Percentiles rank a stretch among this genome's conserved stretches.
phyloP scores from a whole-genome alignment of 2,888 invertebrate species.

The Belgica antarctica region DNA sequence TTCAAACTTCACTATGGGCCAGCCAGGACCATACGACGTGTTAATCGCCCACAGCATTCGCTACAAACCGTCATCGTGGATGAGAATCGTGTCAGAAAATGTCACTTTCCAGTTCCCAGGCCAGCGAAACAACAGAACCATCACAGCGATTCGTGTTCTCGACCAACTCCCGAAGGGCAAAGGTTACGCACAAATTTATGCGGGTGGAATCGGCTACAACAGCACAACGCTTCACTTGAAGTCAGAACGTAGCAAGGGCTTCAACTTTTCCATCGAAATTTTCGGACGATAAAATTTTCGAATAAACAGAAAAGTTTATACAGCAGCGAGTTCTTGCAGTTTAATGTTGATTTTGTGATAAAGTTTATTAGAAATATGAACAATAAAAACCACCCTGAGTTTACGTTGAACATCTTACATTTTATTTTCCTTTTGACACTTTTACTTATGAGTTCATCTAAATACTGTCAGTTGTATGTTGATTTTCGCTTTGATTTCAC shows the following conservation, averaged over 20 bases:
- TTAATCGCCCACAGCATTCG: conserved; percentile 6
- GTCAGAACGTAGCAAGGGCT: conserved; percentile 54
- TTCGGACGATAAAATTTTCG: conserved; percentile 50
- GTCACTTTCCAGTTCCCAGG: conserved; percentile 45
- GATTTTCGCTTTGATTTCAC: no score
- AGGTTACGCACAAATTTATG: conserved; percentile 51
- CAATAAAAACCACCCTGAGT: neutral
- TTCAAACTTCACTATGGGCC: conserved; percentile 43
- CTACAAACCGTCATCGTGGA: conserved; percentile 48
- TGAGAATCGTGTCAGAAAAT: conserved; percentile 48
- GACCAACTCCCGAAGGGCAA: conserved; percentile 55
- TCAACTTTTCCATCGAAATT: conserved; percentile 55
- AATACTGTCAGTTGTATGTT: no score
- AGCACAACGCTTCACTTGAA: conserved; percentile 54
- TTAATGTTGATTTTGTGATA: no score
- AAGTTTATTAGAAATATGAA: neutral
- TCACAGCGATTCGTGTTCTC: conserved; percentile 52
- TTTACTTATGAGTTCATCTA: neutral
- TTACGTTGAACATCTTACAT: conserved; percentile 8
- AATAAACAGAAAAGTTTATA: neutral
- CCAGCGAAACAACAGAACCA: conserved; percentile 46
- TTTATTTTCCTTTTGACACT: conserved; percentile 2
- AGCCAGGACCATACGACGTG: conserved; percentile 30
- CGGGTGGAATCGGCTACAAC: conserved; percentile 53
- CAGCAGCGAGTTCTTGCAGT: no score